Base-by-base conservation (phyloP, 2,888 invertebrate genomes). In the Lottia scabra region DNA sequence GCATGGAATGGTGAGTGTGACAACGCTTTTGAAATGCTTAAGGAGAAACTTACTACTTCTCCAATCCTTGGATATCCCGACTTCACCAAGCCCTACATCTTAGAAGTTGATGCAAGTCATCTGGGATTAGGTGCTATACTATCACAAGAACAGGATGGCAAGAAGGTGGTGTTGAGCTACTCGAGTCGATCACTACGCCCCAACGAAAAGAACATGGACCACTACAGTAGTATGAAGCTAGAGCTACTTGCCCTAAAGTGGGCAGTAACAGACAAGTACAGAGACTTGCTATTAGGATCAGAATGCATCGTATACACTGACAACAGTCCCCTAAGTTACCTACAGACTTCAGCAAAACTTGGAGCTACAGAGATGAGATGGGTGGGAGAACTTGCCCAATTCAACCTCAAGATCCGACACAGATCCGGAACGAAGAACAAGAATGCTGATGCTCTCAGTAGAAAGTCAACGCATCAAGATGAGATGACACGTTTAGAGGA, bases 331-430 rank as follows among this genome's bases (percentile, higher is more conserved):
- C 43, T 73, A 6, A 73, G 73, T 26, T 71, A 78, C 43, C 46
- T 75, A 2, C 69, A 73, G 43, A 72, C 67, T 5, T 70, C 74
- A 3, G 73, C 78, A 2, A 79, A 80, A 70, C 56, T 80, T 13
- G 74, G 71, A 43, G 80, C 81, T 45, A 73, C 76, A 27, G 79
- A 82, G 68, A 73, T 74, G 68, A 63, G 76, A 13, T 79, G 78
- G 81, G 70, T 72, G 12, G 67, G 75, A 43, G 72, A 78, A 26
- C 69, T 78, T 45, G 73, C 78, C 13, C 64, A 69, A 15, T 81
- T 78, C 63, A 67, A 78, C 64, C 71, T 80, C 66, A 65, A 46
- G 30, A 76, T 80, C 26, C 74, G 75, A 26, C 74, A 80, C 65
- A 67, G 75, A 19, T 69, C 73, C 19, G 76, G 75, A 13, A 77